Evolutionary conservation across 2,888 invertebrate genomes (phyloP).

Genomic region (Hirtodrosophila confusa): DNA sequence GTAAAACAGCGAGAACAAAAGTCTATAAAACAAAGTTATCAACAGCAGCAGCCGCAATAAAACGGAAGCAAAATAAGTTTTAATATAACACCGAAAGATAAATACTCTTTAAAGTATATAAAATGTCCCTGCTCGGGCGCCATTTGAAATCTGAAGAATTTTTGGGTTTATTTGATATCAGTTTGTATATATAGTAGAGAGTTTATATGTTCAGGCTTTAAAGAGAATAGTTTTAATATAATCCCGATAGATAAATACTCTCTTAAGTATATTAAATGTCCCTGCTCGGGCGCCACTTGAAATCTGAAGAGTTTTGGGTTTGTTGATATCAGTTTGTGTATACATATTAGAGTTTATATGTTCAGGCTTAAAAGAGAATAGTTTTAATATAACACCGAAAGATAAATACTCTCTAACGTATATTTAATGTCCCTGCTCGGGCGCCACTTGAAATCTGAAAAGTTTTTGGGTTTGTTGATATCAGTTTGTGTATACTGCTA

Average conservation of each 20-base stretch:
- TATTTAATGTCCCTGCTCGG: background rate
- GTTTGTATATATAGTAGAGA: too few species aligned
- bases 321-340: too few species aligned
- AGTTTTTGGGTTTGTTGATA: too few species aligned
- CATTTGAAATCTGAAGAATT: background rate
- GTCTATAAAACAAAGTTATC: slow-evolving; percentile 73
- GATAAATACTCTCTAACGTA: slow-evolving; percentile 1
- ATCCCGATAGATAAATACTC: slow-evolving; percentile 10
- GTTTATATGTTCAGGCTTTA: too few species aligned
- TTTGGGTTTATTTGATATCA: too few species aligned
- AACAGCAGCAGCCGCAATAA: slow-evolving; percentile 43
- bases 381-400: slow-evolving; percentile 1
- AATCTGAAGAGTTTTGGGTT: too few species aligned
- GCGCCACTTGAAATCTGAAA: background rate
- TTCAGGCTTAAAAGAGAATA: background rate
- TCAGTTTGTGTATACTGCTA: too few species aligned
- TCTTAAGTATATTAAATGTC: background rate
- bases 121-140: background rate
- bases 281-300: background rate
- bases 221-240: background rate
- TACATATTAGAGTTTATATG: too few species aligned
- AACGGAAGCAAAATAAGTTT: slow-evolving; percentile 1
- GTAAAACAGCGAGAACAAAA: slow-evolving; percentile 70
- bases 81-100: background rate
- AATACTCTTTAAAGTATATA: slow-evolving; percentile 6